Percentiles rank a stretch among this genome's conserved stretches.
These are phyloP conservation scores for Neotragus pygmaeus DNA, from an alignment of 2,113 vertebrate genomes.

Conservation along the genomic window DNA sequence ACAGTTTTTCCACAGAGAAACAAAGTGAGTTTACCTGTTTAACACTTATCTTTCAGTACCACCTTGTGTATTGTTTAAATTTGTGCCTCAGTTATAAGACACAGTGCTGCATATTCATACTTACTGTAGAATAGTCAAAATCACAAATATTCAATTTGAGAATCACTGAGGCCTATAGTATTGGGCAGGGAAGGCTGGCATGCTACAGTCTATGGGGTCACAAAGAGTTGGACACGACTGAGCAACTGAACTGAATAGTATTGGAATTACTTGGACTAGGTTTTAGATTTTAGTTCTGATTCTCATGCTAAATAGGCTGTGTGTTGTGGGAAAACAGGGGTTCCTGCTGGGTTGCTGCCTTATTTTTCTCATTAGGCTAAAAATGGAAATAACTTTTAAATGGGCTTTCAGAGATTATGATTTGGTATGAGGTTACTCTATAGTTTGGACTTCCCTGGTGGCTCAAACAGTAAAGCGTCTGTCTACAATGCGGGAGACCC, in stretches of 20 bases:
- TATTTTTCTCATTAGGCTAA: background rate
- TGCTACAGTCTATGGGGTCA: background rate
- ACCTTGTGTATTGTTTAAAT: background rate
- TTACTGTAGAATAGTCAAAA: conserved; percentile 9
- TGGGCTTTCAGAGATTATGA: background rate
- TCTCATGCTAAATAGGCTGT: background rate
- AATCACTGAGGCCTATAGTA: background rate
- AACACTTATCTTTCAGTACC: background rate
- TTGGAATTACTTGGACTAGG: background rate
- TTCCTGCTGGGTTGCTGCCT: background rate
- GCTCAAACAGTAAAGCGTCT: too few species aligned
- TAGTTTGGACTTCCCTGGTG: background rate
- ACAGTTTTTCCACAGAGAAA: background rate
- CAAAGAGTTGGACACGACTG: background rate
- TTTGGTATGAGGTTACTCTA: background rate
- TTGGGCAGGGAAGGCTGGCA: background rate
- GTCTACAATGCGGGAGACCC: too few species aligned
- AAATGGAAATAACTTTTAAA: background rate
- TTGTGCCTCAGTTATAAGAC: background rate
- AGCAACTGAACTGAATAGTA: background rate
- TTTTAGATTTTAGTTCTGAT: background rate
- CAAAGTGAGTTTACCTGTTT: background rate
- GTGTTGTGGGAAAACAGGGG: background rate
- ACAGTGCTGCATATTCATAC: background rate
- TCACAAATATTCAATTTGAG: background rate